A percentile compares a stretch with the other conserved stretches of the same genome.
These are phyloP conservation scores for Campylomormyrus tamandua DNA, from an alignment of 2,113 vertebrate species.

Conservation along the genomic window DNA sequence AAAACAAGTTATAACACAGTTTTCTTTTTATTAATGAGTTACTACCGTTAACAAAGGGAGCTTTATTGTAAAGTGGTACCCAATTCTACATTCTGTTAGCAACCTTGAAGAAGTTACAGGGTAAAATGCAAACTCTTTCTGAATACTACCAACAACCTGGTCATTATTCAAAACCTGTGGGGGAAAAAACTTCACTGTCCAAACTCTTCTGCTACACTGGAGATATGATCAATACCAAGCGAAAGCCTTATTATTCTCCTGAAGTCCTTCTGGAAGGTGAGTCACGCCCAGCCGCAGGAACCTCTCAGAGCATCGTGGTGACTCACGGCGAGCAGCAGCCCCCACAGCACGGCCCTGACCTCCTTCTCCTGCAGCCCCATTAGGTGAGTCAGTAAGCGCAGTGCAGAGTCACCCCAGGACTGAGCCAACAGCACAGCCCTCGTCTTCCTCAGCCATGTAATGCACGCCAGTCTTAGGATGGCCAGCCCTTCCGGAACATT, in stretches of 20 bases:
- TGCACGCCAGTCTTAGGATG: constrained; percentile 35
- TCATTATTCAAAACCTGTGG: neutral
- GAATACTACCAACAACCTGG: neutral
- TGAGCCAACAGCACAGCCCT: neutral
- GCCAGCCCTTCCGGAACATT: neutral
- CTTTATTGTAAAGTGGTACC: no score
- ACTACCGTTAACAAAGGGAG: no score
- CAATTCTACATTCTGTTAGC: neutral
- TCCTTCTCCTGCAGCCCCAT: constrained; percentile 48
- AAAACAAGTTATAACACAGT: no score
- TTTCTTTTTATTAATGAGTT: no score
- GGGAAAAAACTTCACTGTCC: neutral
- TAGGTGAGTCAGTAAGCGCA: constrained; percentile 41
- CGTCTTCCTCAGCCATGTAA: constrained; percentile 39
- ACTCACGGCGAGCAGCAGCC: constrained; percentile 39
- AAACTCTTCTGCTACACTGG: neutral
- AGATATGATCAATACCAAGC: neutral
- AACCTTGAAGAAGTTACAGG: neutral
- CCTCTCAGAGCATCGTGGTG: neutral
- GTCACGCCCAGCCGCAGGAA: neutral
- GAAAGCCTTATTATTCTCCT: neutral
- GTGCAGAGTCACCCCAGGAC: constrained; percentile 34
- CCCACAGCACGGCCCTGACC: constrained; percentile 29
- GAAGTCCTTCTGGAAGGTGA: neutral
- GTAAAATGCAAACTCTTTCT: neutral